Conservation (phyloP, 2,888 invertebrate species). For the Amblyjoppa proteus region DNA sequence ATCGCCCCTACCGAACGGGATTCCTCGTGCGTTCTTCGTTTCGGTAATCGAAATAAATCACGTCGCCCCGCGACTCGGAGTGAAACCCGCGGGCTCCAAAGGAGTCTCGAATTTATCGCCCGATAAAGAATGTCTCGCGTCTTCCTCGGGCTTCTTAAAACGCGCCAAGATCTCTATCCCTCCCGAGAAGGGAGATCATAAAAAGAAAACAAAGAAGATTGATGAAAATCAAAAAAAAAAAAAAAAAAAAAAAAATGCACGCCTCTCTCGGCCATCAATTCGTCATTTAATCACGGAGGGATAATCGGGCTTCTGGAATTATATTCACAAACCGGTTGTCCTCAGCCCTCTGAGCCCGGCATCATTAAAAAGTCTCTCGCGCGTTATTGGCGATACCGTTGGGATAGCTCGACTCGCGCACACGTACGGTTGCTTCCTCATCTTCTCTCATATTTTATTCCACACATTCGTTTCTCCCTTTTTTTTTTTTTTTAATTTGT, state of each 20-base stretch:
- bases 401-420: constrained; percentile 13
- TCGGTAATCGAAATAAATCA: constrained; percentile 28
- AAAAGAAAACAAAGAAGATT: constrained; percentile 5
- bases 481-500: neutral
- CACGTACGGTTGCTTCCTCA: constrained; percentile 11
- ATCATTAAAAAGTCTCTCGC: constrained; percentile 40
- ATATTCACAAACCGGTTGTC: constrained; percentile 74
- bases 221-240: neutral
- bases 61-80: neutral
- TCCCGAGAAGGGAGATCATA: neutral
- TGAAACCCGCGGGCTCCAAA: neutral
- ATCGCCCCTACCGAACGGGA: neutral
- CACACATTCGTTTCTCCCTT: neutral
- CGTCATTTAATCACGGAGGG: constrained; percentile 69
- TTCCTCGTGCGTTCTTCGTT: neutral
- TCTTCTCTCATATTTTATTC: constrained; percentile 32
- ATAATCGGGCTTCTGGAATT: constrained; percentile 75
- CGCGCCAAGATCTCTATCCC: constrained; percentile 22
- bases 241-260: neutral
- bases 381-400: constrained; percentile 28
- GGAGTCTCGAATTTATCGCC: constrained; percentile 31
- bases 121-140: neutral
- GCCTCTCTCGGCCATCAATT: constrained; percentile 41
- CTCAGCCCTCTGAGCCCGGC: constrained; percentile 27
- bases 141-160: constrained; percentile 8